phyloP scores from a whole-genome alignment of 2,113 vertebrate genomes.

The Dendrocopos noguchii region DNA sequence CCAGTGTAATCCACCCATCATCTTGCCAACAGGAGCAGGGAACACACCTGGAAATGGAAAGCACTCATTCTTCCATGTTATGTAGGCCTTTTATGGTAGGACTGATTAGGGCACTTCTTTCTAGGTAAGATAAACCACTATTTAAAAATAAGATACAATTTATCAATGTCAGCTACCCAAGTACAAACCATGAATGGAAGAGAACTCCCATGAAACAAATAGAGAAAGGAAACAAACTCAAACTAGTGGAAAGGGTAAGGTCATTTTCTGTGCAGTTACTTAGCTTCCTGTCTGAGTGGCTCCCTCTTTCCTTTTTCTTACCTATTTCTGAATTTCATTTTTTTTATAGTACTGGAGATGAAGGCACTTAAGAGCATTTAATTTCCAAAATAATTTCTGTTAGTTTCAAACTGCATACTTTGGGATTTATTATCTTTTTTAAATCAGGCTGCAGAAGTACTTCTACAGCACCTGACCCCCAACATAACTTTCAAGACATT shows the following conservation, averaged over 20 bases:
- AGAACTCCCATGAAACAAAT: constrained; percentile 57
- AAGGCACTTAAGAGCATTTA: background rate
- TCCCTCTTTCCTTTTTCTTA: background rate
- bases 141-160: background rate
- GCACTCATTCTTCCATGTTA: background rate
- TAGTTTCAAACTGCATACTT: background rate
- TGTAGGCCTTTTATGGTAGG: background rate
- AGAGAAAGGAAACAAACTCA: constrained; percentile 60
- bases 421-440: background rate
- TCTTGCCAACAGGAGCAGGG: background rate
- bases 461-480: background rate
- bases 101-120: background rate
- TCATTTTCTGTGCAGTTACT: constrained; percentile 23
- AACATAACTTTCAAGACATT: background rate
- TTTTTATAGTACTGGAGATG: background rate
- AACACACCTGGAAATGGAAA: background rate
- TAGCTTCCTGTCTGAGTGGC: constrained; percentile 52
- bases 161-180: background rate
- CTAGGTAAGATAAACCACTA: background rate
- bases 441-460: background rate
- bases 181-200: background rate
- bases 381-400: background rate
- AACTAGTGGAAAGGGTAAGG: constrained; percentile 64
- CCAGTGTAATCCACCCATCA: background rate
- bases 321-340: background rate